Evolutionary conservation across 2,113 vertebrate genomes (phyloP).

Genomic region (Forbesichthys papilliferus): DNA sequence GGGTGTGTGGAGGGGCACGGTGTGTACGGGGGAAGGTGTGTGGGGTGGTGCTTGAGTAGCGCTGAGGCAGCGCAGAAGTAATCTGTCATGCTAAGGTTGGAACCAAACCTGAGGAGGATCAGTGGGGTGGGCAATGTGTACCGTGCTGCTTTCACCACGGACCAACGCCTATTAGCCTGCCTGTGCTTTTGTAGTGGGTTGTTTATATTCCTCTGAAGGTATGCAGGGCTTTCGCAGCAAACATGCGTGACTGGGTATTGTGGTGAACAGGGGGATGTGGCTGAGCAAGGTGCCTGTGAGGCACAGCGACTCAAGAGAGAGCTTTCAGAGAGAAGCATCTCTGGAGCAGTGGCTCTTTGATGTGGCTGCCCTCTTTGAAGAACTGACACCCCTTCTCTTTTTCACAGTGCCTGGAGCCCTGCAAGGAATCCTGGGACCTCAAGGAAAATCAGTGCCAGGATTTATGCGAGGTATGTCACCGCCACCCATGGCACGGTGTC

Average conservation of each 20-base stretch:
- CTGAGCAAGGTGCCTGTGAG: conserved; percentile 49
- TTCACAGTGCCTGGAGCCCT: conserved; percentile 95
- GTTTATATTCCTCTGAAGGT: conserved; percentile 38
- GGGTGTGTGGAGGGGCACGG: conserved; percentile 24
- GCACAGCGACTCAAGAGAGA: conserved; percentile 19
- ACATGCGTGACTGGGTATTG: conserved; percentile 45
- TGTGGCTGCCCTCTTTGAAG: conserved; percentile 37
- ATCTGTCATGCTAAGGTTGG: not conserved
- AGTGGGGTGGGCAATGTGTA: conserved; percentile 8
- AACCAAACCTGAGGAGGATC: not conserved
- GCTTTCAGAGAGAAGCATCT: conserved; percentile 38
- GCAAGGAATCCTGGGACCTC: conserved; percentile 91
- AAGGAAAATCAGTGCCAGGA: conserved; percentile 90
- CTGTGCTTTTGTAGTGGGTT: conserved; percentile 38
- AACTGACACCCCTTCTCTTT: conserved; percentile 47
- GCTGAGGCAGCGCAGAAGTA: conserved; percentile 33
- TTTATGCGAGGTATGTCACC: conserved; percentile 89
- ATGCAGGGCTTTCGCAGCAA: conserved; percentile 40
- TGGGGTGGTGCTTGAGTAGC: not conserved
- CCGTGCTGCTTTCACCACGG: conserved; percentile 9
- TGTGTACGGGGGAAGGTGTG: conserved; percentile 9
- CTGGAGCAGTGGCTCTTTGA: conserved; percentile 52
- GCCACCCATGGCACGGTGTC: conserved; percentile 31
- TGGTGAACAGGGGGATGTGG: conserved; percentile 39
- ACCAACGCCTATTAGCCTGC: conserved; percentile 18